A percentile compares a stretch with the other conserved stretches of the same genome.
These are phyloP conservation scores for Hippocampus zosterae DNA, from an alignment of 2,113 vertebrate genomes.

Conservation along the genomic window DNA sequence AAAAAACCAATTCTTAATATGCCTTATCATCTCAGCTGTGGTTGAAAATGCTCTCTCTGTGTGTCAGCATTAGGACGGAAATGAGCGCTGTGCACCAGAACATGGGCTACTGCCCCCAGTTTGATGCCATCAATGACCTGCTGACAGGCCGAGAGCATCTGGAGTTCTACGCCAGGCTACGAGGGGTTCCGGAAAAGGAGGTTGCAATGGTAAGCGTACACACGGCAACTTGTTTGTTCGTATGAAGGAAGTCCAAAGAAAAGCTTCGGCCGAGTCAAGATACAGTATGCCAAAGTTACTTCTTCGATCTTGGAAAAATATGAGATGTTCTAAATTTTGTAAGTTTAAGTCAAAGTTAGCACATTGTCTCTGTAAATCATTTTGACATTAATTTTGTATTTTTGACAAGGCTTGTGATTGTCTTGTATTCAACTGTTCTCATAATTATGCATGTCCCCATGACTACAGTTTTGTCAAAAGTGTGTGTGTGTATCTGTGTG, in stretches of 20 bases:
- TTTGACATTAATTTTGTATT: too few species aligned
- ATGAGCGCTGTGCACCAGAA: constrained; percentile 88
- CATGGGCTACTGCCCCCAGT: constrained; percentile 95
- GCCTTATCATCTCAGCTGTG: constrained; percentile 45
- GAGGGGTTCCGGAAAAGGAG: constrained; percentile 89
- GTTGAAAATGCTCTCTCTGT: constrained; percentile 37
- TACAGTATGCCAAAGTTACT: background rate
- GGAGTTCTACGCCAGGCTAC: constrained; percentile 87
- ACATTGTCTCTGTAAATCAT: too few species aligned
- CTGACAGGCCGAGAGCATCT: constrained; percentile 88
- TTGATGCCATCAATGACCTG: constrained; percentile 87
- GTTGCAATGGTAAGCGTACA: constrained; percentile 81
- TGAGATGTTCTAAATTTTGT: constrained; percentile 29
- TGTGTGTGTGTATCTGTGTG: too few species aligned
- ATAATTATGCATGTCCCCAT: constrained; percentile 1
- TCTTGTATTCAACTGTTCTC: too few species aligned
- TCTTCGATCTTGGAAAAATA: background rate
- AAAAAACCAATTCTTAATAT: constrained; percentile 4
- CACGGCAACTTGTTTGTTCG: background rate
- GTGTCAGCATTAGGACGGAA: constrained; percentile 79
- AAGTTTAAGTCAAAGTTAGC: too few species aligned
- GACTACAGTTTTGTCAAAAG: background rate
- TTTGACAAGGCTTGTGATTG: too few species aligned
- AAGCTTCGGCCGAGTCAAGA: constrained; percentile 30
- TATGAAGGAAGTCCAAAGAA: background rate